Evolutionary conservation across 2,888 invertebrate genomes (phyloP).

Genomic region (Furcula furcula): DNA sequence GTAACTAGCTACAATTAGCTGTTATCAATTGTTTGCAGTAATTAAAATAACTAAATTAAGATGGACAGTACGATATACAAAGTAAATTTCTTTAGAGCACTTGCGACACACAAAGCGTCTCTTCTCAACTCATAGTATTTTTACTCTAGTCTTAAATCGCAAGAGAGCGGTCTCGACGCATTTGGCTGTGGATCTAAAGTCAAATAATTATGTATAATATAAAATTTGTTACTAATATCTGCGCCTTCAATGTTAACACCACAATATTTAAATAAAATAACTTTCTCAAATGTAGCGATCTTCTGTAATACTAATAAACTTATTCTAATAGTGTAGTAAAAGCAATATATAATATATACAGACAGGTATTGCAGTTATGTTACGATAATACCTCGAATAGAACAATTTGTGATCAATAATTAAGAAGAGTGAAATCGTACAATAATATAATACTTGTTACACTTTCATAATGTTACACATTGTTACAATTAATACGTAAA

Average conservation of each 20-base stretch:
- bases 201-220: conserved; percentile 30
- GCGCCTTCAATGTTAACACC: conserved; percentile 50
- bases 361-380: conserved; percentile 52
- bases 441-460: conserved; percentile 74
- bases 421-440: conserved; percentile 75
- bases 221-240: conserved; percentile 45
- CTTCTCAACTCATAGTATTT: conserved; percentile 35
- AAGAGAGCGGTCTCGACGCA: conserved; percentile 51
- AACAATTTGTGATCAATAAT: conserved; percentile 68
- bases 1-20: conserved; percentile 42
- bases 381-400: conserved; percentile 56
- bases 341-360: conserved; percentile 45
- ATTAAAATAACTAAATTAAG: conserved; percentile 49
- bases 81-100: conserved; percentile 65
- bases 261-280: conserved; percentile 37
- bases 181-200: conserved; percentile 62
- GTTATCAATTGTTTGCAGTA: conserved; percentile 56
- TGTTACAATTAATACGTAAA: conserved; percentile 69
- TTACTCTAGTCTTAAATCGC: conserved; percentile 29
- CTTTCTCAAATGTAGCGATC: conserved; percentile 33
- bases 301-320: conserved; percentile 33
- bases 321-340: conserved; percentile 46
- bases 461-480: conserved; percentile 73
- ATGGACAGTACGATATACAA: conserved; percentile 77
- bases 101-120: conserved; percentile 77